A percentile compares a stretch with the other conserved stretches of the same genome.
These are phyloP conservation scores for Kryptolebias ocellatus DNA, from an alignment of 2,797 vertebrate genomes.

Conservation along the genomic window DNA sequence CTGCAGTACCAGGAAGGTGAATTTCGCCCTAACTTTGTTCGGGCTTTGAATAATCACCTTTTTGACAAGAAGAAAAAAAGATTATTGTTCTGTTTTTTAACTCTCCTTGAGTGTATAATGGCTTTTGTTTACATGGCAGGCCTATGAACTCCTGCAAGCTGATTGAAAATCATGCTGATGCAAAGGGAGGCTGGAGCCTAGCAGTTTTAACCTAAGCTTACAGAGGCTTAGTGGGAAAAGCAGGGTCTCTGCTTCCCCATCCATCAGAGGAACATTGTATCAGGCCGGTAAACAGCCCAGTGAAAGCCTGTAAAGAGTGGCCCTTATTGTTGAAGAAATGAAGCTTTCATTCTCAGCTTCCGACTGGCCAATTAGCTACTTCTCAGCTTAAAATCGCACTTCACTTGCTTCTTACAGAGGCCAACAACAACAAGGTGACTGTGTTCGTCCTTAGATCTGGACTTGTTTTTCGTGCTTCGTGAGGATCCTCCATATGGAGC, in stretches of 20 bases:
- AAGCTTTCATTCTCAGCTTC: constrained; percentile 36
- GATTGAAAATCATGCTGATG: constrained; percentile 57
- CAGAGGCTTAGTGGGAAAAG: constrained; percentile 55
- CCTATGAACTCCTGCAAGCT: constrained; percentile 50
- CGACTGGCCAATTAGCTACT: constrained; percentile 59
- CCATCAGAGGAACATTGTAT: constrained; percentile 46
- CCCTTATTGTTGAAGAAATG: constrained; percentile 44
- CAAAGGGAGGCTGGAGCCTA: constrained; percentile 41
- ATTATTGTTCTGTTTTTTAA: constrained; percentile 48
- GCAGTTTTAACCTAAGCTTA: constrained; percentile 62
- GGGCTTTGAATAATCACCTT: constrained; percentile 53
- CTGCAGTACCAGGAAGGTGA: constrained; percentile 44
- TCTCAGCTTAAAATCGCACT: constrained; percentile 41
- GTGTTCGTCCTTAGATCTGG: constrained; percentile 19
- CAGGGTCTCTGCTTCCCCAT: constrained; percentile 45
- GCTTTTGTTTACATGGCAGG: constrained; percentile 64
- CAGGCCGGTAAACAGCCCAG: constrained; percentile 30
- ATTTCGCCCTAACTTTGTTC: constrained; percentile 47
- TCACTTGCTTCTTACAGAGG: constrained; percentile 22
- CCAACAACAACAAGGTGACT: constrained; percentile 35
- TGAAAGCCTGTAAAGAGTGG: constrained; percentile 43
- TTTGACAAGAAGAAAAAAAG: constrained; percentile 38
- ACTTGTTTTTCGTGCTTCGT: constrained; percentile 18
- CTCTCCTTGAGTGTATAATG: constrained; percentile 31
- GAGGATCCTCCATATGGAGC: constrained; percentile 25